Percentiles rank a stretch among this genome's conserved stretches.
These are phyloP conservation scores for Anableps anableps DNA, from an alignment of 2,797 vertebrate species.

Conservation along the genomic window DNA sequence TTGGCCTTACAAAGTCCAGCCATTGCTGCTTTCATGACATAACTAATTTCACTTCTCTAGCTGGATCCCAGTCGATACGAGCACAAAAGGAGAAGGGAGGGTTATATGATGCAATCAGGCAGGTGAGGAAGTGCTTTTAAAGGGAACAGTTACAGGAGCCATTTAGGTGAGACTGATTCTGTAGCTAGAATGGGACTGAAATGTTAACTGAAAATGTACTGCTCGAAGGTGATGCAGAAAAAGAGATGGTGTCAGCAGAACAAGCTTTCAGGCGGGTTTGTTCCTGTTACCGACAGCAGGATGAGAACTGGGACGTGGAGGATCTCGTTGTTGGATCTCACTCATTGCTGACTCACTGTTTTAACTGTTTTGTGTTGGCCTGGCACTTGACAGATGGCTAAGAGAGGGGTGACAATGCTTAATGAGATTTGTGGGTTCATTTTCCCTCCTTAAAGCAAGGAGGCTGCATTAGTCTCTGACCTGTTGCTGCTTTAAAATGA, in stretches of 20 bases:
- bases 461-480: neutral
- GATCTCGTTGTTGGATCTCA: slow-evolving; percentile 56
- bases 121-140: slow-evolving; percentile 55
- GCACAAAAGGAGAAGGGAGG: slow-evolving; percentile 33
- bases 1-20: slow-evolving; percentile 1
- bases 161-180: slow-evolving; percentile 2
- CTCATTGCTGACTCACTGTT: slow-evolving; percentile 2
- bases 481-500: neutral
- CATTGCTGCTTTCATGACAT: slow-evolving; percentile 32
- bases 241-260: slow-evolving; percentile 32
- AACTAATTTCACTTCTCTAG: slow-evolving; percentile 48
- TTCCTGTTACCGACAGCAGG: slow-evolving; percentile 26
- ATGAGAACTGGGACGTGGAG: slow-evolving; percentile 58
- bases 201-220: slow-evolving; percentile 8
- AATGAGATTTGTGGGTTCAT: neutral
- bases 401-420: no score
- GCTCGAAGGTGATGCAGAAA: slow-evolving; percentile 40
- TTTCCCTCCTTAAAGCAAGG: neutral
- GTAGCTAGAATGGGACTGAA: neutral
- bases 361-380: neutral
- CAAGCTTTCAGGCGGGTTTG: slow-evolving; percentile 33
- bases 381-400: neutral
- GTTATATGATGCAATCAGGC: slow-evolving; percentile 29
- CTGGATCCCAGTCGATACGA: slow-evolving; percentile 43
- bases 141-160: slow-evolving; percentile 14